Evolutionary conservation across 2,888 invertebrate genomes (phyloP), one percentile per base, ranked within the genome.

Genomic region (Ormyrus labotus): DNA sequence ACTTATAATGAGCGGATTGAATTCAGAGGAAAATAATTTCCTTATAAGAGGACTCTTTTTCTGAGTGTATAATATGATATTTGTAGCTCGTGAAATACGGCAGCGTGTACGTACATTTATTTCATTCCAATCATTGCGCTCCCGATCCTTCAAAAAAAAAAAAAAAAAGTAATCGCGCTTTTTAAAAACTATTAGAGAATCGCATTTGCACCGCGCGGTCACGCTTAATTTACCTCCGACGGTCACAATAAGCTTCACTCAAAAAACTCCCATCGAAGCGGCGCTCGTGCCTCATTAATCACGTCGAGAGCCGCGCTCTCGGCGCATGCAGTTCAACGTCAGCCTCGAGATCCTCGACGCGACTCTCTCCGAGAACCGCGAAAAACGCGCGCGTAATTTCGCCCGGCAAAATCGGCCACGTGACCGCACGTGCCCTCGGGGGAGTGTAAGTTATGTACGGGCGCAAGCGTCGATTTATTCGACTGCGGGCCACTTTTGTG

Each of bases 391-490:
- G 53, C 53, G 34, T 58, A 53, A 53, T 47, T 68, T 9, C 13
- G 34, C 45, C 45, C 13, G 81, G 80, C 82, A 81, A 83, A 84
- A 83, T 75, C 63, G 78, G 84, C 74, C 90, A 90, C 90, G 90
- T 87, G 89, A 86, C 87, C 87, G 86, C 90, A 87, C 89, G 90
- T 90, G 90, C 83, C 89, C 83, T 84, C 84, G 86, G 86, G 85
- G 85, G 86, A 85, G 80, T 34, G 57, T 13, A 65, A 48, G 51
- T 53, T 63, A 60, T 19, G 50, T 60, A 53, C 19, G 50, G 11
- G 47, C 10, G 19, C 57, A 19, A 19, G 19, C 19, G 69, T 57
- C 65, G 80, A 75, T 80, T 80, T 75, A 75, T 70, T 63, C 63
- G 73, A 10, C 68, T 51, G 45, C 45, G 51, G 51, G 19, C 19